Evolutionary conservation across 2,797 vertebrate genomes (phyloP), one percentile per base, ranked within the genome.

Genomic region (Lagothrix lagotricha): DNA sequence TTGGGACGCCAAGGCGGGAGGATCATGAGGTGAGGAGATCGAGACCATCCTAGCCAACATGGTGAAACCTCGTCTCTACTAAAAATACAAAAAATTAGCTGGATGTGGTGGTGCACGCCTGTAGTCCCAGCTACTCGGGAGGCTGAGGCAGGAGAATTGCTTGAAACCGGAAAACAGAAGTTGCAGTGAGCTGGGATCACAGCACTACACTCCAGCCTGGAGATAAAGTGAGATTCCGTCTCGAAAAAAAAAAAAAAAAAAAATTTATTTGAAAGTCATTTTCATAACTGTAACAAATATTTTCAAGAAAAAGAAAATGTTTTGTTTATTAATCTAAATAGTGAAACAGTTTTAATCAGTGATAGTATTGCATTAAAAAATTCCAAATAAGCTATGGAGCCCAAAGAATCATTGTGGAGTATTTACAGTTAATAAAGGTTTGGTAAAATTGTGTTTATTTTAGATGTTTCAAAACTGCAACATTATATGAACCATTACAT

Each of bases 231-330:
- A 41, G 41, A 41, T 41, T 41, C 41, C 41, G 41, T 41, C 41
- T 41, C 41, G 5, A 41, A 41, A 41, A 41, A 41, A 41, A 41
- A 41, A 41, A 41, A 41, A 41, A 41, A 39, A 39, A 82, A 82
- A 95, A 94, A 92, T 85, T 82, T 46, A 91, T 83, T 79, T 93
- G 70, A 67, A 86, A 95, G 67, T 81, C 6, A 77, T 72, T 90
- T 94, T 92, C 28, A 73, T 61, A 90, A 67, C 7, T n/a, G 2
- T 26, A 97, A 19, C 44, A 89, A 72, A 85, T 95, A 93, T 90
- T 96, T 92, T 82, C 20, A 95, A 88, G 10, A 7, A 73, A 86
- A 92, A 73, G 28, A 79, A 58, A 50, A 57, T 54, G 11, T 39
- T 81, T 95, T 93, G 8, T 87, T 64, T 24, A 28, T 4, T 88